Evolutionary conservation across 1,140 invertebrate genomes (phyloP).

Genomic region (Monochamus saltuarius): DNA sequence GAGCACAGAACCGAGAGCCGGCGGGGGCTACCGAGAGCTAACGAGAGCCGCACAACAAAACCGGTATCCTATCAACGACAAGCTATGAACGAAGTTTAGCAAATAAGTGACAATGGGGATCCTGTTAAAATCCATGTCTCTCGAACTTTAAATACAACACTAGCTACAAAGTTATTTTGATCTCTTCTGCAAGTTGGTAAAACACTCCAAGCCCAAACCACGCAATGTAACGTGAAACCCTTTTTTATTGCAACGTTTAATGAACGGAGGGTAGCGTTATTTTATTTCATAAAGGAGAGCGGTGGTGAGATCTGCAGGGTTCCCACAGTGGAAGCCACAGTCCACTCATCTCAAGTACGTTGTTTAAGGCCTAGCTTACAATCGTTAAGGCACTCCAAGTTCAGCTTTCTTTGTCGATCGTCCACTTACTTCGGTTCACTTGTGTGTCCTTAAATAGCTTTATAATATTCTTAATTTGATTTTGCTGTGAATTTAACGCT

Average conservation of each 20-base stretch:
- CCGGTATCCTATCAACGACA: no score
- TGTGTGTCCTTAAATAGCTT: conserved; percentile 31
- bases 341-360: conserved; percentile 32
- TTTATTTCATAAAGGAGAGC: conserved; percentile 24
- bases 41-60: no score
- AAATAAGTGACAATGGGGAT: no score
- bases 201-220: neutral
- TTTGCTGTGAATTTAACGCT: conserved; percentile 24
- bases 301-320: conserved; percentile 24
- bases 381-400: conserved; percentile 25
- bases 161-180: no score
- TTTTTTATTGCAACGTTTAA: neutral
- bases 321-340: conserved; percentile 35
- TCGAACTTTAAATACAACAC: no score
- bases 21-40: no score
- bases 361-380: conserved; percentile 25
- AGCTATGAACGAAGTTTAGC: no score
- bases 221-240: neutral
- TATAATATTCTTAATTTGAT: conserved; percentile 34
- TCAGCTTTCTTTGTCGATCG: conserved; percentile 35
- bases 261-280: conserved; percentile 11
- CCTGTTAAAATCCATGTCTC: no score
- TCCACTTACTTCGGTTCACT: conserved; percentile 31
- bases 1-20: no score
- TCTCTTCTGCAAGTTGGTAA: no score